Percentiles rank a stretch among this genome's conserved stretches.
phyloP scores from a whole-genome alignment of 1,140 invertebrate species.

The Eubasilissa regina region DNA sequence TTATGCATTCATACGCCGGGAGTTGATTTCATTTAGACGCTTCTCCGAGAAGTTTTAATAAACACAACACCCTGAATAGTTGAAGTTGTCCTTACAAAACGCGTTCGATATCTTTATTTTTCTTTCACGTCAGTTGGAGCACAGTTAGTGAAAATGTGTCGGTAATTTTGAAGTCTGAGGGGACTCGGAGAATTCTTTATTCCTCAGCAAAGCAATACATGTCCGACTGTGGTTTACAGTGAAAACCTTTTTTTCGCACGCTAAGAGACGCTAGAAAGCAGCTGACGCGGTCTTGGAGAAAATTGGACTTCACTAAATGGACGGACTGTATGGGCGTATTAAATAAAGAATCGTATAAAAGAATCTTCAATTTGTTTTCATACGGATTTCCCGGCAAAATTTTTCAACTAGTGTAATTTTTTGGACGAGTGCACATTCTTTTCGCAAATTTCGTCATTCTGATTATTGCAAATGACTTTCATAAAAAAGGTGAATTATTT shows the following conservation, averaged over 20 bases:
- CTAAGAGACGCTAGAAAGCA: neutral
- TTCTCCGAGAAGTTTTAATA: slow-evolving; percentile 14
- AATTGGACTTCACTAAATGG: neutral
- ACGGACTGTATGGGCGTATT: neutral
- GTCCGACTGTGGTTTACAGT: slow-evolving; percentile 16
- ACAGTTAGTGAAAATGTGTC: slow-evolving; percentile 6
- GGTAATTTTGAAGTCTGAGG: slow-evolving; percentile 8
- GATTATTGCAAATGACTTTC: neutral
- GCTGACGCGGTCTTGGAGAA: slow-evolving; percentile 21
- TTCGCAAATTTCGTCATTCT: neutral
- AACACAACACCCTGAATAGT: neutral
- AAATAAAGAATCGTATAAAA: neutral
- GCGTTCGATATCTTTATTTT: slow-evolving; percentile 17
- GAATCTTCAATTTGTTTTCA: neutral
- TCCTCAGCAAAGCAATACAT: slow-evolving; percentile 22
- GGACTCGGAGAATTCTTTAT: slow-evolving; percentile 21
- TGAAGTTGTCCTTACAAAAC: slow-evolving; percentile 13
- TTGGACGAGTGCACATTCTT: neutral
- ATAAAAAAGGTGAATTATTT: too few species aligned
- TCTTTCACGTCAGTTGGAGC: neutral
- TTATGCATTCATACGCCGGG: too few species aligned
- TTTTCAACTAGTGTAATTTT: too few species aligned
- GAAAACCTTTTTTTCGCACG: slow-evolving; percentile 13
- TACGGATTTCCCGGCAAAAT: too few species aligned
- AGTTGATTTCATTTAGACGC: too few species aligned